Base-by-base conservation (phyloP, 2,888 invertebrate genomes). In the Cheilosia soror region DNA sequence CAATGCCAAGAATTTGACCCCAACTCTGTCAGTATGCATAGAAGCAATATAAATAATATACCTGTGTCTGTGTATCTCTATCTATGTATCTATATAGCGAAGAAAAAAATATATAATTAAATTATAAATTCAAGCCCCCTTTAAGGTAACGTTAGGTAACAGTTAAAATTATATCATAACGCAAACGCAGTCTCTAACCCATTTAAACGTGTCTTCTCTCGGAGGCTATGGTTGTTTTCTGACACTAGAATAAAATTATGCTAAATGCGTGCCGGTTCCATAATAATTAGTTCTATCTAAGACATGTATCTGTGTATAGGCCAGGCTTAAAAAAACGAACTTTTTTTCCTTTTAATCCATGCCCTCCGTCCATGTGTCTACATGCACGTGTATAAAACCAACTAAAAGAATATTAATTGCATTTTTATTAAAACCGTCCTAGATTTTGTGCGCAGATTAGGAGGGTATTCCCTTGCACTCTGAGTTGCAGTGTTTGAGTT, bases 251-350 rank as follows among this genome's bases (percentile, higher is more conserved):
- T 75, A 51, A 53, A 79, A 71, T 79, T 84, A 84, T 84, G 83
- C 83, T 75, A 84, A 84, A 75, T 84, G 75, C 83, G 83, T 84
- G 83, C 83, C 53, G 79, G 79, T 84, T 84, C 79, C 83, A 84
- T 84, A 84, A 73, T 79, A 84, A 84, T 84, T 79, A 84, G 83
- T 75, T 84, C 73, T 84, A 84, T 84, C 83, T 79, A 53, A 58
- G 63, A 65, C 75, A 53, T 47, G 78, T 75, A 84, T 79, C 73
- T 83, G 40, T 83, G 40, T 53, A 55, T 71, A 63, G 49, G 31
- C 29, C 57, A 69, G 69, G 51, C 40, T 37, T 37, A 37, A 37
- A 44, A n/a, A 5, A 44, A 44, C 33, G 1, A 42, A 33, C 47
- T 60, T 25, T 44, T 31, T 29, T 37, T 47, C 47, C 7, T 15